phyloP scores from a whole-genome alignment of 2,797 vertebrate genomes.

The Eremophila alpestris region DNA sequence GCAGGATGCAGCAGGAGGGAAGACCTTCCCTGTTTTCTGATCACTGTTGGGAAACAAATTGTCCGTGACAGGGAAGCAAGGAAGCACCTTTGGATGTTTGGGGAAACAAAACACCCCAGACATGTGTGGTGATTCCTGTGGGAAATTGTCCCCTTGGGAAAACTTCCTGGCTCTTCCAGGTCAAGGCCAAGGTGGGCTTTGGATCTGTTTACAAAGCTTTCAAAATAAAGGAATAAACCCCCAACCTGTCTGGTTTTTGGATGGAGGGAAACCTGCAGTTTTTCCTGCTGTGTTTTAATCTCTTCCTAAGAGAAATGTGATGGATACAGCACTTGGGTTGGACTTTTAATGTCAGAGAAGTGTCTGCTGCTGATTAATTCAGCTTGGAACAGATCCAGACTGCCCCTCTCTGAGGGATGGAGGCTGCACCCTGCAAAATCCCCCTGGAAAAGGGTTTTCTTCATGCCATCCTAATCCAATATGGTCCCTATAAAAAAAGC shows the following conservation, averaged over 20 bases:
- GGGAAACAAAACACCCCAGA: background rate
- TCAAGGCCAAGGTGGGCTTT: background rate
- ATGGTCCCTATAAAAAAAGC: accelerated
- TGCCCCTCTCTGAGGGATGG: background rate
- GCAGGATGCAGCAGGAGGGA: background rate
- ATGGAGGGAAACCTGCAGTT: background rate
- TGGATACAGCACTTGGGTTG: background rate
- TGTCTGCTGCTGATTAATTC: background rate
- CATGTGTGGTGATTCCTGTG: background rate
- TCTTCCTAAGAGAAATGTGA: background rate
- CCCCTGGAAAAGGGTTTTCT: background rate
- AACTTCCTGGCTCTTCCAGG: background rate
- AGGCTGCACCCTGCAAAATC: background rate
- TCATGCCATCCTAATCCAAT: background rate
- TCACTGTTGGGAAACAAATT: background rate
- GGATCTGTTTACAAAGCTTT: background rate
- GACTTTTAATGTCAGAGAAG: background rate
- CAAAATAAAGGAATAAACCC: background rate
- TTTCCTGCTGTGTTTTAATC: background rate
- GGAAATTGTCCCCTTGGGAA: background rate
- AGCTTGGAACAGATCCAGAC: background rate
- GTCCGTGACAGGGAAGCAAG: background rate
- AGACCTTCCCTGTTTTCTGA: background rate
- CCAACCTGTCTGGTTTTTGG: background rate
- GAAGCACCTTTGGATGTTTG: background rate